Evolutionary conservation across 1,140 invertebrate species (phyloP).

Genomic region (Drosophila obscura): DNA sequence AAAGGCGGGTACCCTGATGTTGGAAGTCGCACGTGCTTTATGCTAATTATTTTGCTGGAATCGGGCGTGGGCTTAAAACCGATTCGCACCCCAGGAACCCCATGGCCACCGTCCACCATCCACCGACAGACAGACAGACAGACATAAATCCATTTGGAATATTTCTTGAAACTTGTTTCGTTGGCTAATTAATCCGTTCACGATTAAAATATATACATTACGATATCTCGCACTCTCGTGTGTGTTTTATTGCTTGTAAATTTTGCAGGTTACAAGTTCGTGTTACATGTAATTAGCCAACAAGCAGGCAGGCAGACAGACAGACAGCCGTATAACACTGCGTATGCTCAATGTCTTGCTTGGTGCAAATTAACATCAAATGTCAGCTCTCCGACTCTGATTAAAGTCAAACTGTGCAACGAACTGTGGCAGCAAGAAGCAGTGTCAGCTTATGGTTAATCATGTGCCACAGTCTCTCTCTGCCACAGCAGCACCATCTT

Average conservation of each 20-base stretch:
- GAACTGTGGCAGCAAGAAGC: slow-evolving; percentile 65
- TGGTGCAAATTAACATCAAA: slow-evolving; percentile 72
- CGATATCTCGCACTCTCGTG: slow-evolving; percentile 27
- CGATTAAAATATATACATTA: slow-evolving; percentile 54
- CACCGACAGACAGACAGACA: neutral
- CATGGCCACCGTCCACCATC: slow-evolving; percentile 5
- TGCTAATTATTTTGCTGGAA: slow-evolving; percentile 74
- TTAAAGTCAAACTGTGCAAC: slow-evolving; percentile 73
- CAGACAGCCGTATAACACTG: slow-evolving; percentile 41
- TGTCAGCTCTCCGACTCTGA: slow-evolving; percentile 58
- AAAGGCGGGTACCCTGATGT: slow-evolving; percentile 36
- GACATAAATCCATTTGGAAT: slow-evolving; percentile 37
- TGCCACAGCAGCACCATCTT: slow-evolving; percentile 15
- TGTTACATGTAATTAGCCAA: slow-evolving; percentile 58
- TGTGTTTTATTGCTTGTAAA: slow-evolving; percentile 57
- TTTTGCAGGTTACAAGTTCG: slow-evolving; percentile 43
- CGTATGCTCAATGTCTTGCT: slow-evolving; percentile 76
- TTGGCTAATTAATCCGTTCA: slow-evolving; percentile 55
- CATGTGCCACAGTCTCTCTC: slow-evolving; percentile 56
- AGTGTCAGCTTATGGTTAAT: slow-evolving; percentile 78
- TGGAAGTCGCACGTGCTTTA: slow-evolving; percentile 72
- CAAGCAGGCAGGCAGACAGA: slow-evolving; percentile 28
- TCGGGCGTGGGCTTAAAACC: slow-evolving; percentile 59
- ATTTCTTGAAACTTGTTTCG: slow-evolving; percentile 38
- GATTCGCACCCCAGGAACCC: slow-evolving; percentile 25